Conservation (phyloP, 2,797 vertebrate species). For the Arnoldichthys spilopterus region DNA sequence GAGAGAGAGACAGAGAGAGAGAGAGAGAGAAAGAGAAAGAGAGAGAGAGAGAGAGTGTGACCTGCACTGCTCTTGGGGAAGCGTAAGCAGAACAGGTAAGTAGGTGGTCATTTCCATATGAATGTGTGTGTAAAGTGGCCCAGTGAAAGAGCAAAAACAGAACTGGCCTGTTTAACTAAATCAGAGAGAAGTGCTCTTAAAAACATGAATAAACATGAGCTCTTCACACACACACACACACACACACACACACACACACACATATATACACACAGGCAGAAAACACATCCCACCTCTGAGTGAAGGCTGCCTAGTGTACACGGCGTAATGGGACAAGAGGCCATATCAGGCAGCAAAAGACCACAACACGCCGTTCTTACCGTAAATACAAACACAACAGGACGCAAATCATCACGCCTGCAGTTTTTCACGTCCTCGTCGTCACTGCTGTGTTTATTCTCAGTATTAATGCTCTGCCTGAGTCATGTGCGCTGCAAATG, state of each 20-base stretch:
- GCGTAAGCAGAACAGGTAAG: constrained; percentile 57
- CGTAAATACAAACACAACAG: constrained; percentile 16
- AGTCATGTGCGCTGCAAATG: neutral
- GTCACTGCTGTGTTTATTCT: neutral
- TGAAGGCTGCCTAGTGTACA: constrained; percentile 42
- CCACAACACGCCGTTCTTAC: constrained; percentile 6
- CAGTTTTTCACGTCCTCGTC: neutral
- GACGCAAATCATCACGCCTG: neutral
- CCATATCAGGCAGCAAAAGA: constrained; percentile 31
- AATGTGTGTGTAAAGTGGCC: constrained; percentile 56
- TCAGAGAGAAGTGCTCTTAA: constrained; percentile 60
- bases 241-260: no score
- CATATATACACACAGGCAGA: no score
- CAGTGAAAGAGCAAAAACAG: constrained; percentile 39
- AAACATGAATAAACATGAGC: constrained; percentile 65
- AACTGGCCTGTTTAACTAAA: constrained; percentile 60
- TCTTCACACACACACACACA: constrained; percentile 48
- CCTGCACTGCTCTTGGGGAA: constrained; percentile 41
- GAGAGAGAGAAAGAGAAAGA: constrained; percentile 13
- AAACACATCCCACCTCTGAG: constrained; percentile 48
- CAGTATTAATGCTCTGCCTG: neutral
- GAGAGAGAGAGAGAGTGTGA: constrained; percentile 34
- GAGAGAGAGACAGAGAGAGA: neutral
- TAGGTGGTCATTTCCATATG: constrained; percentile 62
- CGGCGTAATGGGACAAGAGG: constrained; percentile 39